Conservation (phyloP, 2,797 vertebrate genomes). For the Malurus leucopterus region DNA sequence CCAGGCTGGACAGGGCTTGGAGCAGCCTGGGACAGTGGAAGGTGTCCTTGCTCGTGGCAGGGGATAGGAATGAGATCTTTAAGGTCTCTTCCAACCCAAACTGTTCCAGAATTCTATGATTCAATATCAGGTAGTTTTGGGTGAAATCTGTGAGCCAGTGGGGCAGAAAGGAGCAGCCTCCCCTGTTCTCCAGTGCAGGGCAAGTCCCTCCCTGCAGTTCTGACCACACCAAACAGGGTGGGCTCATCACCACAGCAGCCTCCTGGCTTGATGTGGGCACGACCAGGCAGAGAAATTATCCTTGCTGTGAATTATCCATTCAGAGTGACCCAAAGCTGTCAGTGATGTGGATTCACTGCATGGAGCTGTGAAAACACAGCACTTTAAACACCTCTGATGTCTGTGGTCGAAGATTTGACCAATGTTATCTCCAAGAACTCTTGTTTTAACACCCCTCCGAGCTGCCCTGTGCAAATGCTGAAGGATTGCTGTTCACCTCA, state of each 20-base stretch:
- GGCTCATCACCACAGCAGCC: neutral
- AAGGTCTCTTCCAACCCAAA: neutral
- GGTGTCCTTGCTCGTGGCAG: neutral
- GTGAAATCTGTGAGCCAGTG: neutral
- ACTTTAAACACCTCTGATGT: neutral
- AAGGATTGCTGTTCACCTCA: neutral
- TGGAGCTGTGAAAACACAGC: fast-evolving
- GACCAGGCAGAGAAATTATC: neutral
- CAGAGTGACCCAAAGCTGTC: neutral
- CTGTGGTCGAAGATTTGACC: neutral
- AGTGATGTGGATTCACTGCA: neutral
- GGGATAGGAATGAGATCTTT: fast-evolving
- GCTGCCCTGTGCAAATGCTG: neutral
- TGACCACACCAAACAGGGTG: neutral
- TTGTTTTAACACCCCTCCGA: neutral
- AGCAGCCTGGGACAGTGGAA: neutral
- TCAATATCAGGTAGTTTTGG: neutral
- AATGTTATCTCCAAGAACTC: neutral
- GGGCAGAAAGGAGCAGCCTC: neutral
- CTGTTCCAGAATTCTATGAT: neutral
- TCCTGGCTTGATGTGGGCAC: neutral
- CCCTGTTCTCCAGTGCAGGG: neutral
- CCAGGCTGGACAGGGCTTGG: neutral
- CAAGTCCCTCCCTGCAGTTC: neutral
- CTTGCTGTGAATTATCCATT: neutral